phyloP scores from a whole-genome alignment of 2,888 invertebrate species.

The Kryphioiulus occultus region DNA sequence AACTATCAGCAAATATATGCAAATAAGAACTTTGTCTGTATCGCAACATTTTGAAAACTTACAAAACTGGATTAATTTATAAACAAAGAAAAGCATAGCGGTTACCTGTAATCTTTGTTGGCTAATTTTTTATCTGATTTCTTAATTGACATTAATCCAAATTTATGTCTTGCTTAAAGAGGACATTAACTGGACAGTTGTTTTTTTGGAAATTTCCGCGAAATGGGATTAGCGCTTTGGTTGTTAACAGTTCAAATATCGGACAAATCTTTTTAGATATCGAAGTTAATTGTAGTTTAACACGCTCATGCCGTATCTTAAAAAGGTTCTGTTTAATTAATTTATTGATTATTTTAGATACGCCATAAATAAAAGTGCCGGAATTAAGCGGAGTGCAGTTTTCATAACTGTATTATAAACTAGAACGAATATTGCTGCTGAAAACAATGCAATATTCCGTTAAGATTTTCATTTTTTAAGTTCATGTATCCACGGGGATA shows the following conservation, averaged over 20 bases:
- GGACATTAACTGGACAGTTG: not conserved
- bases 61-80: too few relatives aligned
- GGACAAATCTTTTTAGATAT: not conserved
- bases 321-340: slow-evolving; percentile 9
- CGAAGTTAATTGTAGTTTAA: not conserved
- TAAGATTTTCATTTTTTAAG: not conserved
- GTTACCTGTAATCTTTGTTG: not conserved
- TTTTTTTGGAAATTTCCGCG: not conserved
- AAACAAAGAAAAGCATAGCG: not conserved
- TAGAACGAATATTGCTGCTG: too few relatives aligned
- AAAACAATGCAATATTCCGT: too few relatives aligned
- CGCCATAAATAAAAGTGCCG: not conserved
- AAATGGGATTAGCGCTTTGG: not conserved
- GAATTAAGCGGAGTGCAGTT: not conserved
- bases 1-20: too few relatives aligned
- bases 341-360: not conserved
- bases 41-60: too few relatives aligned
- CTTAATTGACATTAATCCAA: slow-evolving; percentile 4
- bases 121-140: not conserved
- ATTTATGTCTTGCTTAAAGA: not conserved
- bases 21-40: too few relatives aligned
- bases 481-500: not conserved
- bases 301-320: not conserved
- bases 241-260: not conserved
- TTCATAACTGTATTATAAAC: not conserved